Evolutionary conservation across 2,797 vertebrate genomes (phyloP), one percentile per base, ranked within the genome.

Genomic region (Pseudomugil tenellus): DNA sequence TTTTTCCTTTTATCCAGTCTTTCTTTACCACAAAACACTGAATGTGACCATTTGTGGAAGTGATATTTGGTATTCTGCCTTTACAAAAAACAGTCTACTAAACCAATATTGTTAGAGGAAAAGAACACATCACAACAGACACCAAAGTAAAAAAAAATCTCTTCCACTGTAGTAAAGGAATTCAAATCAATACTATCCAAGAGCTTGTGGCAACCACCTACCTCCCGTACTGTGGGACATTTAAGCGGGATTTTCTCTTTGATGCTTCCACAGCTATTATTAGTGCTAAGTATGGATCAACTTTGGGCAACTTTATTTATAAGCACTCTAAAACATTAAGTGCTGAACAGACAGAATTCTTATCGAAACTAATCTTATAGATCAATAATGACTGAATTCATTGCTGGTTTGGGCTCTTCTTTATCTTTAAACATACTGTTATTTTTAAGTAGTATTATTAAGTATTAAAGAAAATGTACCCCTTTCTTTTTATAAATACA

Each of bases 231-330:
- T 35, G 21, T 2, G 4, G 70, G 65, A 75, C 70, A 67, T 83
- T 84, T 55, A 48, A 31, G 16, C 58, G 67, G 14, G 54, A 67
- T 67, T 70, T 76, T 57, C 28, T 49, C 46, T 72, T 59, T 58
- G 21, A 63, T n/a, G 58, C 43, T 66, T n/a, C 60, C 53, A 11
- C 3, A 70, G 28, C 29, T 57, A 39, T 43, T 60, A 77, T 29
- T 57, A 19, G 39, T 0, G 23, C 49, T 48, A 28, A 59, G 58
- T 34, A 25, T 10, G 43, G 19, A 61, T 66, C 32, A 32, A 9
- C 4, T 8, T 8, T 6, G 9, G 32, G 4, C 32, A 32, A 32
- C 32, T 32, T 32, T 32, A 32, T 32, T 32, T 9, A 32, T 32
- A 32, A 32, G 32, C 32, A 32, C 32, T 31, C 1, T 32, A 1